Conservation (phyloP, 1,140 invertebrate species). For the Drosophila takahashii region DNA sequence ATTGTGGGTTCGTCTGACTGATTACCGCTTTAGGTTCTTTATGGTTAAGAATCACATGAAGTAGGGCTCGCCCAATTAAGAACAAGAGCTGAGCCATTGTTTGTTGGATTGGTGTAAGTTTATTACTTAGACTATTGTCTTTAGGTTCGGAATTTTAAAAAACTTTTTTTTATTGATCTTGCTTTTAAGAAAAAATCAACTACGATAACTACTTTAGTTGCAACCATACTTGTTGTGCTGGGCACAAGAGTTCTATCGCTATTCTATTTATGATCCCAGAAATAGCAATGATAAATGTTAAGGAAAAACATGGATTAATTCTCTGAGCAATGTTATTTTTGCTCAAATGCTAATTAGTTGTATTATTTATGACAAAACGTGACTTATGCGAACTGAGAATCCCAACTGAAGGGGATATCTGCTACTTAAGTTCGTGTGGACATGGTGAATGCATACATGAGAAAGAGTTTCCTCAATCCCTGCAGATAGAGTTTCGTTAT, state of each 20-base stretch:
- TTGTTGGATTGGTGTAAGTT: too few species aligned
- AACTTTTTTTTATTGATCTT: too few species aligned
- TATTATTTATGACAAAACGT: conserved; percentile 67
- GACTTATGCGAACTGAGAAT: conserved; percentile 45
- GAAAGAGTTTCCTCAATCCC: background rate
- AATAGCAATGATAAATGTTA: conserved; percentile 4
- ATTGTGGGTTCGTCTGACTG: conserved; percentile 6
- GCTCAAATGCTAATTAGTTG: conserved; percentile 61
- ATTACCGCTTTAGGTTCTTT: conserved; percentile 9
- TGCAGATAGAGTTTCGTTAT: conserved; percentile 17
- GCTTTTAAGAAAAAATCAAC: too few species aligned
- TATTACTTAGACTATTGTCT: too few species aligned
- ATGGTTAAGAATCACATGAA: conserved; percentile 9
- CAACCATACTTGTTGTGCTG: too few species aligned
- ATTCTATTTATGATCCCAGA: background rate
- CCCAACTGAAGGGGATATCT: conserved; percentile 11
- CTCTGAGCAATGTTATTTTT: conserved; percentile 23
- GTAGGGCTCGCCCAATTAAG: conserved; percentile 1
- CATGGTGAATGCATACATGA: conserved; percentile 10
- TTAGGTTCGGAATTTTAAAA: too few species aligned
- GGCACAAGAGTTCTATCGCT: too few species aligned
- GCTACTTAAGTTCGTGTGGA: conserved; percentile 3
- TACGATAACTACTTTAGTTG: too few species aligned
- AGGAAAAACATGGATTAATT: conserved; percentile 11
- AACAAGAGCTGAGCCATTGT: too few species aligned